Evolutionary conservation across 2,888 invertebrate species (phyloP).

Genomic region (Escarpia spicata): DNA sequence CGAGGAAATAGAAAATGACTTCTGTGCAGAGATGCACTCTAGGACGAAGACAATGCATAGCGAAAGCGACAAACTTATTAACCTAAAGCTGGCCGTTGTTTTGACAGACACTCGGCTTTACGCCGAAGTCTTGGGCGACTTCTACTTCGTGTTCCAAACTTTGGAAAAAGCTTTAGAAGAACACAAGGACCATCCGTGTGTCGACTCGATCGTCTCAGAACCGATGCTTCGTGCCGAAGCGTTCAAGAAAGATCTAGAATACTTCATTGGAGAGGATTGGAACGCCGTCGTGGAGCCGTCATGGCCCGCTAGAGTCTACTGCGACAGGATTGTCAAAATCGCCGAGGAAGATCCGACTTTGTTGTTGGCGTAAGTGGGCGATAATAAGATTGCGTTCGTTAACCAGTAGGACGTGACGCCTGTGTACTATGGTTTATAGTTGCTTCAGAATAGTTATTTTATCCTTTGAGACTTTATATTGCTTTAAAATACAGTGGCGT

Average conservation of each 20-base stretch:
- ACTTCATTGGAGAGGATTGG: conserved; percentile 45
- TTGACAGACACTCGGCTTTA: conserved; percentile 39
- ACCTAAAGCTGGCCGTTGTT: conserved; percentile 40
- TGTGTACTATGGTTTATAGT: background rate
- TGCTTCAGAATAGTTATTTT: background rate
- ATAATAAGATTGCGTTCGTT: background rate
- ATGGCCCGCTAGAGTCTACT: conserved; percentile 38
- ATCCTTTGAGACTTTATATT: background rate
- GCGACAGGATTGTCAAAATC: conserved; percentile 37
- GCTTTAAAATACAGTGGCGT: background rate
- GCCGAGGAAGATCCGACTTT: conserved; percentile 36
- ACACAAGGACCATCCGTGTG: conserved; percentile 33
- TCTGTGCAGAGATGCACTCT: conserved; percentile 38
- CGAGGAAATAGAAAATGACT: conserved; percentile 24
- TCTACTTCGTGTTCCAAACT: conserved; percentile 45
- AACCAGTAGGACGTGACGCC: background rate
- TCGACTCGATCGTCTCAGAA: background rate
- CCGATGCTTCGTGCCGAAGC: conserved; percentile 26
- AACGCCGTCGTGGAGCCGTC: conserved; percentile 34
- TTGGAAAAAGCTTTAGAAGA: conserved; percentile 41
- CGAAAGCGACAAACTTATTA: conserved; percentile 42
- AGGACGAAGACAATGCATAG: conserved; percentile 40
- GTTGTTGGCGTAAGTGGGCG: conserved; percentile 39
- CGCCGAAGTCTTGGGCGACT: conserved; percentile 41
- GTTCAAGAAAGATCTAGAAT: conserved; percentile 43